Base-by-base conservation (phyloP, 2,113 vertebrate genomes). In the Anser brachyrhynchus region DNA sequence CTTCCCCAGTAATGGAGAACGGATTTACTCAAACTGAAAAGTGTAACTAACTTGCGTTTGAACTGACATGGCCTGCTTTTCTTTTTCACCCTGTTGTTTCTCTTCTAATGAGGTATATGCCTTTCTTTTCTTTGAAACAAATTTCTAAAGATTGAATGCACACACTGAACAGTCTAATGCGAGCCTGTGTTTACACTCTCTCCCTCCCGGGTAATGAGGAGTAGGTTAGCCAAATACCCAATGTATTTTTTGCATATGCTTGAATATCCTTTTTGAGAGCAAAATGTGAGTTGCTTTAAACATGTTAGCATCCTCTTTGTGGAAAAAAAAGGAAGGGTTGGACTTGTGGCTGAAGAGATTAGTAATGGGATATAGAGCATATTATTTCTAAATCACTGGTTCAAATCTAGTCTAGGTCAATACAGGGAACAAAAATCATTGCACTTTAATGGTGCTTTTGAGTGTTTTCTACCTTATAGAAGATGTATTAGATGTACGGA, bases 21-120 rank as follows among this genome's bases (percentile, higher is more conserved):
- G 77, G 67, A 93, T 97, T 96, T 95, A 78, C 92, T 95, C 92
- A 95, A 94, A 97, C 94, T 82, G 87, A 95, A 96, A 95, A 91
- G 67, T 95, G 82, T 92, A 92, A 89, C 92, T 91, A 96, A 95
- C 92, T 90, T 25, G 49, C 0, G 18, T 91, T 81, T 23, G 55
- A 85, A 72, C 84, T 86, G 92, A 96, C 82, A 55, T 5, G 23
- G 92, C 70, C 80, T 2, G 21, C n/a, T 80, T 89, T 96, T 84
- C 37, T 78, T 76, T 73, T 67, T 84, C 61, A 92, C 77, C 21
- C n/a, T 67, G 39, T 93, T 95, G 81, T 90, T 96, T 90, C 73
- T 88, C 65, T 87, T 90, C 74, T 97, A 96, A 97, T 92, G 93
- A 96, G 86, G 55, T 71, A 64, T 67, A 72, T 91, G 82, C 69